Evolutionary conservation across 1,140 invertebrate species (phyloP), one percentile per base, ranked within the genome.

Genomic region (Cephus cinctus): DNA sequence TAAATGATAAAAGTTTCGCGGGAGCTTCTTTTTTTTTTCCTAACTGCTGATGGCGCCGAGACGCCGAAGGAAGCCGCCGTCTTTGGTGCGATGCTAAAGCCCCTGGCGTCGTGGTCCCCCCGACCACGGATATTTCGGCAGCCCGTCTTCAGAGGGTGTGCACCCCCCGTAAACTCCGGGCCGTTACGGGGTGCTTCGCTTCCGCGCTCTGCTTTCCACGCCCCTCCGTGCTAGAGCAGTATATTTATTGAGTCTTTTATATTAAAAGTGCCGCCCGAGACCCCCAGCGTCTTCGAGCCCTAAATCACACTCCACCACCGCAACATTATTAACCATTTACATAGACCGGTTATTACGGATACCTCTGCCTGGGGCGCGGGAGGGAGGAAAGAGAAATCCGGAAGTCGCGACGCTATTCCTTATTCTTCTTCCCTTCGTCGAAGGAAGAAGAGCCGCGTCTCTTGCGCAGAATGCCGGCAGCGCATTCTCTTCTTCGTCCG

Each of bases 191-290:
- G 14, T 27, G 31, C 20, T n/a, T 16, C 30, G 8, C n/a, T n/a
- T n/a, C n/a, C n/a, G n/a, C n/a, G n/a, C n/a, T n/a, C n/a, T n/a
- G n/a, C n/a, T n/a, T n/a, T n/a, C n/a, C n/a, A n/a, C n/a, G n/a
- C n/a, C n/a, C n/a, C 34, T 15, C 11, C 6, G 34, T 36, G 11
- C 14, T 36, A 12, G 9, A 11, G 11, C 12, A 35, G 32, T 52
- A 57, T 65, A 63, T 66, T 66, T 67, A 67, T 62, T 39, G 52
- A 59, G 57, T 58, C 58, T 54, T 60, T 61, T 53, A 57, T 61
- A 61, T 67, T 60, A 57, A 62, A 62, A 61, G 50, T 34, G 46
- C 30, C 43, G 16, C 21, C 36, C 51, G 45, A 21, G 14, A 9
- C 19, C 34, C 12, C 27, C 9, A 9, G 22, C 32, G 31, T 25